Percentiles rank a stretch among this genome's conserved stretches.
Evolutionary conservation across 1,140 invertebrate genomes (phyloP).

Genomic region (Monochamus saltuarius): DNA sequence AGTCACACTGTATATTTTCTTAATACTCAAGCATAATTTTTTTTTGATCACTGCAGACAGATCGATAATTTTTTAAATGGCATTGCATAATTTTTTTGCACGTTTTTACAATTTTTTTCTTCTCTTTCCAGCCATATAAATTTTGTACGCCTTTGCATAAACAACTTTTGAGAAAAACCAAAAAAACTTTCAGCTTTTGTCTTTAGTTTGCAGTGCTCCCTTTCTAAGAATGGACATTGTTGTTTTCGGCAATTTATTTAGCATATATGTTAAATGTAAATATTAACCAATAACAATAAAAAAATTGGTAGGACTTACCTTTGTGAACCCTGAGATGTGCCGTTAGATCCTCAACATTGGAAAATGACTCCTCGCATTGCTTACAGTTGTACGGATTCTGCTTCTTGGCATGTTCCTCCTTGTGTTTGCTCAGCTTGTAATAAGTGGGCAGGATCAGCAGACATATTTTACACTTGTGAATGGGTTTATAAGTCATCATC

Average conservation of each 20-base stretch:
- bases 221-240: too few species aligned
- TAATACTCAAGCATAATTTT: too few species aligned
- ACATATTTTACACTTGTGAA: conserved; percentile 37
- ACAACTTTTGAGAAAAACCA: too few species aligned
- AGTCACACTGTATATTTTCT: too few species aligned
- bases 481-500: conserved; percentile 19
- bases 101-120: too few species aligned
- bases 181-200: too few species aligned
- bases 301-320: conserved; percentile 25
- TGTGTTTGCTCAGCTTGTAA: conserved; percentile 35
- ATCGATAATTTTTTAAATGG: too few species aligned
- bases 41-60: too few species aligned
- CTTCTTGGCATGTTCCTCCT: conserved; percentile 21
- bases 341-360: conserved; percentile 30
- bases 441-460: conserved; percentile 29
- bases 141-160: too few species aligned
- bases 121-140: too few species aligned
- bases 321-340: conserved; percentile 38
- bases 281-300: not conserved
- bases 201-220: too few species aligned
- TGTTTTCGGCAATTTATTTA: not conserved
- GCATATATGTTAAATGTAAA: not conserved
- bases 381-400: conserved; percentile 33
- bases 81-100: too few species aligned
- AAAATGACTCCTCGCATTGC: conserved; percentile 29